Conservation (phyloP, 2,113 vertebrate species). For the Setophaga kirtlandii region DNA sequence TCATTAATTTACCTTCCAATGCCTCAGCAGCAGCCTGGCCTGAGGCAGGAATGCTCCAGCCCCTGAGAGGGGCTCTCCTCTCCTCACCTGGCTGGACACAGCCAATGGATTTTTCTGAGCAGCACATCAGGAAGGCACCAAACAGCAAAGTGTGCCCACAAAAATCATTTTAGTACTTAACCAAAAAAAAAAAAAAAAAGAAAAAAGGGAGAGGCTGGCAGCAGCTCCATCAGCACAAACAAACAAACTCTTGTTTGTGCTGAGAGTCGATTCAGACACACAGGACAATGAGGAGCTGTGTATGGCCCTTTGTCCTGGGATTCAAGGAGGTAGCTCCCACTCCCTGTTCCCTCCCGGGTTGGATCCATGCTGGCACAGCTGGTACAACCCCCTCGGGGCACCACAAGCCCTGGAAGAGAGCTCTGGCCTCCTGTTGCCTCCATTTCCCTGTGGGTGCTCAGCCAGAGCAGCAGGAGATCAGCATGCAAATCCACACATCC, state of each 20-base stretch:
- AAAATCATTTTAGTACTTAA: not conserved
- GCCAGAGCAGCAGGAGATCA: not conserved
- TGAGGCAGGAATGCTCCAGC: not conserved
- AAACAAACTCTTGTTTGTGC: not conserved
- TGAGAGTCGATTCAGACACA: not conserved
- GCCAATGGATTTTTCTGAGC: not conserved
- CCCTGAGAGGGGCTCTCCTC: not conserved
- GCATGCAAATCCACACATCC: not conserved
- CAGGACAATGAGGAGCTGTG: not conserved
- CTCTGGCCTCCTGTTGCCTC: not conserved
- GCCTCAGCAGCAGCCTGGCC: not conserved
- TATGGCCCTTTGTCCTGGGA: not conserved
- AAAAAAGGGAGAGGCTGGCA: not conserved
- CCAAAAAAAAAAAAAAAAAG: not conserved
- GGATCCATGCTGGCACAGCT: not conserved
- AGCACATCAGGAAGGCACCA: not conserved
- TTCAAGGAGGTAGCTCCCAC: not conserved
- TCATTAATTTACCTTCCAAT: not conserved
- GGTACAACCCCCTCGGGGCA: not conserved
- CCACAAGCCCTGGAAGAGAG: not conserved
- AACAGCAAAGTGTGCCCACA: rapidly evolving
- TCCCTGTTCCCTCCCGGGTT: not conserved
- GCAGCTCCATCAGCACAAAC: not conserved
- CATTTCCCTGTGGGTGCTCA: not conserved
- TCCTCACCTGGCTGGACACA: not conserved